phyloP scores from a whole-genome alignment of 2,888 invertebrate species.

The Coremacera marginata region DNA sequence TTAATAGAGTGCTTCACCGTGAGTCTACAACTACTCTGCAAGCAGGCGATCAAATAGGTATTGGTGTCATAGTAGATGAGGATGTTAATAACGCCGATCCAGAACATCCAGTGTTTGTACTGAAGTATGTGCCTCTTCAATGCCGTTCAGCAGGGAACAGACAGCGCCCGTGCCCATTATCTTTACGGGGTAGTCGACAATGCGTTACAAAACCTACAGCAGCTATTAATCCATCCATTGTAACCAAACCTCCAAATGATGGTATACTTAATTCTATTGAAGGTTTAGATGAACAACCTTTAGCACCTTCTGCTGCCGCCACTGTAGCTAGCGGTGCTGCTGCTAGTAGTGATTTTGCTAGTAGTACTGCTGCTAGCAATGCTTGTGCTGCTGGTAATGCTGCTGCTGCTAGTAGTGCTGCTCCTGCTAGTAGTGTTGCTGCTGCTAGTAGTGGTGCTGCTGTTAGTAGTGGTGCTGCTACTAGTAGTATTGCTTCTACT shows the following conservation, averaged over 20 bases:
- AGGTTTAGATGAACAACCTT: no score
- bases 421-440: no score
- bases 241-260: not conserved
- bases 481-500: no score
- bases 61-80: slow-evolving; percentile 53
- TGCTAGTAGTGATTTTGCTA: no score
- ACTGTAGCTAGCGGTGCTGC: no score
- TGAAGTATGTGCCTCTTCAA: slow-evolving; percentile 45
- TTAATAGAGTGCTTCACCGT: slow-evolving; percentile 52
- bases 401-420: no score
- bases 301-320: no score
- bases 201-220: not conserved
- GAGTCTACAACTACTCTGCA: not conserved
- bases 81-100: slow-evolving; percentile 33
- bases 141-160: not conserved
- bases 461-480: no score
- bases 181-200: not conserved
- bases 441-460: no score
- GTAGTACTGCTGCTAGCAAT: no score
- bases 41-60: slow-evolving; percentile 55
- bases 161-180: not conserved
- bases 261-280: not conserved
- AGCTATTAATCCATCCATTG: not conserved
- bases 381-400: no score
- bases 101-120: slow-evolving; percentile 54